These are phyloP conservation scores for Drosophila nigrodunni DNA, from an alignment of 1,140 invertebrate species.

Conservation along the genomic window DNA sequence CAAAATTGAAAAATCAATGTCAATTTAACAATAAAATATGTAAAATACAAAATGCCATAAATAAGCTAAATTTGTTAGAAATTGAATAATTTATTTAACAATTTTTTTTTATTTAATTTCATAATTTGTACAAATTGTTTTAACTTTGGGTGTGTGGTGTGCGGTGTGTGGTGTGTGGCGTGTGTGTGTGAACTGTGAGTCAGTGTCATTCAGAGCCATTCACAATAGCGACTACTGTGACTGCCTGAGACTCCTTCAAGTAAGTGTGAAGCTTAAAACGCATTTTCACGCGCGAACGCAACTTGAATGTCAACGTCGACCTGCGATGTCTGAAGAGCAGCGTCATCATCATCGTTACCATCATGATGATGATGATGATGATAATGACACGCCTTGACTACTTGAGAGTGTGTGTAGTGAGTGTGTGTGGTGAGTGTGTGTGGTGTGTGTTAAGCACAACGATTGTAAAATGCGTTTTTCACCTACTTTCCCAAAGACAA, in stretches of 20 bases:
- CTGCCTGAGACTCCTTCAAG: constrained; percentile 47
- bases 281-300: constrained; percentile 79
- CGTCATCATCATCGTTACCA: constrained; percentile 22
- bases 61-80: no score
- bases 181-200: constrained; percentile 15
- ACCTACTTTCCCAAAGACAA: constrained; percentile 46
- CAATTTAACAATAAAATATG: no score
- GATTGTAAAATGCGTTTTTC: constrained; percentile 52
- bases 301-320: constrained; percentile 70
- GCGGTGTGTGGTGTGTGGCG: no score
- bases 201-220: constrained; percentile 39
- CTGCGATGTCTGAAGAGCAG: constrained; percentile 35
- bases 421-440: background rate
- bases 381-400: constrained; percentile 36
- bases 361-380: constrained; percentile 18
- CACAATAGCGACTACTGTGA: constrained; percentile 5
- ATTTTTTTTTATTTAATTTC: no score
- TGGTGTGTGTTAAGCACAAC: background rate
- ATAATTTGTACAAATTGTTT: no score
- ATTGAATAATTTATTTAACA: no score
- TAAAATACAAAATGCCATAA: no score
- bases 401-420: constrained; percentile 9
- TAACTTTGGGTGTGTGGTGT: no score
- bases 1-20: no score
- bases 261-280: constrained; percentile 81